Evolutionary conservation across 2,113 vertebrate genomes (phyloP), one percentile per base, ranked within the genome.

Genomic region (Seriola quinqueradiata): DNA sequence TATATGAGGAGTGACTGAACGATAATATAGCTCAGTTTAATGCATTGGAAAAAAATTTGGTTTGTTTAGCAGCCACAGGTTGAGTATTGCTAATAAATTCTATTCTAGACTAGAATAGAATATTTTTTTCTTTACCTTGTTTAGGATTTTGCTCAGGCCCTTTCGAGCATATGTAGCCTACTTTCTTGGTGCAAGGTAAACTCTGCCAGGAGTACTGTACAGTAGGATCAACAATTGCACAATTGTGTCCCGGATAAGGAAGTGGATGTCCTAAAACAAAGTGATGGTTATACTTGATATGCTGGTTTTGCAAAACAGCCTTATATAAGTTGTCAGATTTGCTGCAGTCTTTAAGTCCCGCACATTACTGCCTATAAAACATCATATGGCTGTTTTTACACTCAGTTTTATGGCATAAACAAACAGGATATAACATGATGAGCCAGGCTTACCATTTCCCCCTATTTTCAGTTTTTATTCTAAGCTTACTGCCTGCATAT

Each of bases 121-220:
- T 36, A 2, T 44, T 5, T 46, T n/a, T 38, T 21, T 70, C 79
- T 75, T 86, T 75, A 85, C 83, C 89, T 61, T 80, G 42, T 34
- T 75, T 25, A 10, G 83, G 72, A 13, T 11, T 13, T 13, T 25
- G 10, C n/a, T 36, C 57, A 10, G 91, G 90, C 19, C 83, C 86
- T 74, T 95, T 92, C 81, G 91, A 96, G 85, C 97, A 98, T 90
- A 98, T 94, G 74, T 98, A 98, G 25, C 96, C 97, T 8, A 96
- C 91, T 88, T 90, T 96, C 85, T 95, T 94, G 25, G 60, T 85
- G 40, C 97, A 98, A 74, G 92, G 90, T 46, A 86, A 74, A 76
- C 87, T 97, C 85, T 97, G 95, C 97, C 97, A 98, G 50, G 95
- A 95, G 21, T 73, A 83, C 38, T 34, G 52, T 83, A 94, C 95